A percentile compares a stretch with the other conserved stretches of the same genome.
Conservation (phyloP, 2,113 vertebrate species). For the Lethenteron reissneri region DNA sequence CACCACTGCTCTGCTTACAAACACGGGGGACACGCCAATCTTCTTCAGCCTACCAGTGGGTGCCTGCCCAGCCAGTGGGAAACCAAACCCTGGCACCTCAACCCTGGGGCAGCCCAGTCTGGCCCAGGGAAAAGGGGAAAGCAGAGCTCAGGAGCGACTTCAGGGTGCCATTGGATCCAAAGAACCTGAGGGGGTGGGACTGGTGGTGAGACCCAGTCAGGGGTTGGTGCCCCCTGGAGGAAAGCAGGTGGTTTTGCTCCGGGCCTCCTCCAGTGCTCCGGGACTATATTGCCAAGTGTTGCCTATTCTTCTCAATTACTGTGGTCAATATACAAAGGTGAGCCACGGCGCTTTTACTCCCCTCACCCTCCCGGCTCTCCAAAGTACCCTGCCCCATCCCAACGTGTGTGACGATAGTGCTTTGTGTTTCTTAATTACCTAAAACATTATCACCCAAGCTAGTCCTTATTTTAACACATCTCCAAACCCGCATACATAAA, state of each 20-base stretch:
- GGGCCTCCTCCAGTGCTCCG: slow-evolving; percentile 26
- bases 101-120: too few relatives aligned
- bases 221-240: slow-evolving; percentile 34
- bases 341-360: too few relatives aligned
- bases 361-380: background rate
- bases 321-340: slow-evolving; percentile 38
- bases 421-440: slow-evolving; percentile 3
- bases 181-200: too few relatives aligned
- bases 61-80: slow-evolving; percentile 15
- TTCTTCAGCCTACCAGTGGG: slow-evolving; percentile 30
- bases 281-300: slow-evolving; percentile 24
- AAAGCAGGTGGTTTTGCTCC: slow-evolving; percentile 49
- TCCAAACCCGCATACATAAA: too few relatives aligned
- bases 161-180: too few relatives aligned
- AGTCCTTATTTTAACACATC: too few relatives aligned
- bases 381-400: background rate
- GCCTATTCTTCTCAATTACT: slow-evolving; percentile 42
- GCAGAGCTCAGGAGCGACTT: too few relatives aligned
- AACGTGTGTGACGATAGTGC: background rate
- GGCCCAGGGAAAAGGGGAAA: too few relatives aligned
- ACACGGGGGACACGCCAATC: slow-evolving; percentile 29
- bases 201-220: slow-evolving; percentile 31
- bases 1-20: slow-evolving; percentile 39
- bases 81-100: too few relatives aligned
- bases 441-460: background rate